Conservation (phyloP, 2,797 vertebrate species). For the Labeo calbasu region DNA sequence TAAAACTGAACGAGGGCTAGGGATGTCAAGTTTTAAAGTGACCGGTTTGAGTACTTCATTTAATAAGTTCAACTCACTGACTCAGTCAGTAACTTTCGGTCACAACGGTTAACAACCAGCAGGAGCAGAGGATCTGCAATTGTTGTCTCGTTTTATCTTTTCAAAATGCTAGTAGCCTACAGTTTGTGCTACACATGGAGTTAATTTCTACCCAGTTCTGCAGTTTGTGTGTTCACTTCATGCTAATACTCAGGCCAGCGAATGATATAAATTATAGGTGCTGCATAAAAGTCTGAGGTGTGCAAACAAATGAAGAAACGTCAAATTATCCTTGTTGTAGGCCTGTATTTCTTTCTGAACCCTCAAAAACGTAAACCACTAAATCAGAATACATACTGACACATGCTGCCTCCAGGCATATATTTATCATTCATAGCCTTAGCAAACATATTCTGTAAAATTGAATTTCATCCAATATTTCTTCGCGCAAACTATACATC, state of each 20-base stretch:
- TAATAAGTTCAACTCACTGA: neutral
- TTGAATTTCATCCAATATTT: slow-evolving; percentile 34
- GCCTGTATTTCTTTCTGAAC: neutral
- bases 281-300: neutral
- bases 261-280: neutral
- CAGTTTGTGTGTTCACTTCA: neutral
- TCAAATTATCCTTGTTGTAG: neutral
- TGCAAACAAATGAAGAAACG: neutral
- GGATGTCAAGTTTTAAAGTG: slow-evolving; percentile 3
- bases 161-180: too few relatives aligned
- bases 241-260: neutral
- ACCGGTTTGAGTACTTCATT: neutral
- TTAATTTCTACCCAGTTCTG: neutral
- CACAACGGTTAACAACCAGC: neutral
- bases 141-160: too few relatives aligned
- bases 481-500: slow-evolving; percentile 20
- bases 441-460: slow-evolving; percentile 6
- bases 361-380: neutral
- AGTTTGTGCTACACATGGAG: neutral
- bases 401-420: slow-evolving; percentile 10
- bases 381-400: slow-evolving; percentile 35
- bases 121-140: neutral
- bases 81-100: neutral
- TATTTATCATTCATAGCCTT: slow-evolving; percentile 17
- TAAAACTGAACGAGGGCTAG: neutral